These are phyloP conservation scores for Sciurus carolinensis DNA, from an alignment of 2,797 vertebrate genomes.

Conservation along the genomic window DNA sequence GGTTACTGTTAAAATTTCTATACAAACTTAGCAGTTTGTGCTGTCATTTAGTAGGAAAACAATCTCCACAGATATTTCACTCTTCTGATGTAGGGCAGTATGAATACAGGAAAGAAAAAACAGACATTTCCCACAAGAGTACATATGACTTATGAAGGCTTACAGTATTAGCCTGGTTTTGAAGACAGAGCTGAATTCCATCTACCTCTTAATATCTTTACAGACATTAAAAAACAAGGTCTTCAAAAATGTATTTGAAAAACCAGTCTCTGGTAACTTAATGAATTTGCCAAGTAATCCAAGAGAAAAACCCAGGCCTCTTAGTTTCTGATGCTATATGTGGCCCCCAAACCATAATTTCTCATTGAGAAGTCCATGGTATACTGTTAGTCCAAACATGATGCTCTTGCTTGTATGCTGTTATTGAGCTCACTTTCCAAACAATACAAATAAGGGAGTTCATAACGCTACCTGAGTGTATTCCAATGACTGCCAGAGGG, in stretches of 20 bases:
- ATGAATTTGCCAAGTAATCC: background rate
- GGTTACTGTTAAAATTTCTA: background rate
- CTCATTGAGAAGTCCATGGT: background rate
- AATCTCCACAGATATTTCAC: background rate
- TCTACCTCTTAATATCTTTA: background rate
- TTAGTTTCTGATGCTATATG: background rate
- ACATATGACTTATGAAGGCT: background rate
- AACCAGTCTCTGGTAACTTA: background rate
- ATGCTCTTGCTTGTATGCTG: background rate
- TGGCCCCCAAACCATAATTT: background rate
- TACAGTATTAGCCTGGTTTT: background rate
- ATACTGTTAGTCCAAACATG: background rate
- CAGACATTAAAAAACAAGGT: background rate
- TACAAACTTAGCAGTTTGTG: background rate
- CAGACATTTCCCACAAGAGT: background rate
- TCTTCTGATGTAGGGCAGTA: background rate
- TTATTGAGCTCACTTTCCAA: background rate
- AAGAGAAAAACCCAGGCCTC: constrained; percentile 5
- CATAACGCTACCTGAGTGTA: constrained; percentile 94
- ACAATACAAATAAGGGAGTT: background rate
- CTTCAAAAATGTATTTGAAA: constrained; percentile 12
- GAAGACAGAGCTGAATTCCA: constrained; percentile 3
- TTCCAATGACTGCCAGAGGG: constrained; percentile 98
- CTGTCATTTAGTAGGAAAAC: background rate
- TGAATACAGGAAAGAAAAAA: background rate